phyloP scores from a whole-genome alignment of 1,140 invertebrate species.

The Rhagoletis zephyria region DNA sequence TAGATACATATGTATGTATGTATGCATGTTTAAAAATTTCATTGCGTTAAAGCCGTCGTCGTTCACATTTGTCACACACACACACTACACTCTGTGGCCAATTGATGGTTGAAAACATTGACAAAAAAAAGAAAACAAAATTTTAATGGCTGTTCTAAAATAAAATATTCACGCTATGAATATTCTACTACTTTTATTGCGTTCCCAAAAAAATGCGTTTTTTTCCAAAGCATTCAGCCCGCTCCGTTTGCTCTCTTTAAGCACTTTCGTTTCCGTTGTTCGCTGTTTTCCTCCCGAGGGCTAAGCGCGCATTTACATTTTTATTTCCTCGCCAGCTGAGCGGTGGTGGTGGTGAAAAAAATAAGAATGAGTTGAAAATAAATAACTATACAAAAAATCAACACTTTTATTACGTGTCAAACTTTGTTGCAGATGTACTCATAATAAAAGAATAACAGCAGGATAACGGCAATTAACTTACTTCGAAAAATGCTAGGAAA shows the following conservation, averaged over 20 bases:
- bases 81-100: neutral
- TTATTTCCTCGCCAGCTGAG: neutral
- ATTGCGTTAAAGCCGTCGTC: no score
- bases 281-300: neutral
- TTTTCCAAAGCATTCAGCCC: neutral
- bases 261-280: neutral
- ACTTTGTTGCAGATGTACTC: neutral
- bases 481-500: neutral
- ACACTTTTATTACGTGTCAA: neutral
- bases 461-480: slow-evolving; percentile 39
- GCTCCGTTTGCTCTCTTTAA: neutral
- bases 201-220: neutral
- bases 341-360: neutral
- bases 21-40: neutral
- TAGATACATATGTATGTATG: neutral
- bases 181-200: neutral
- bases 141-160: slow-evolving; percentile 11
- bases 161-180: slow-evolving; percentile 20
- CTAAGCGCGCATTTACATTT: neutral
- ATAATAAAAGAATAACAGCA: neutral
- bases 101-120: slow-evolving; percentile 1
- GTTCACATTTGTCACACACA: neutral
- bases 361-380: neutral
- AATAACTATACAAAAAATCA: neutral
- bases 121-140: neutral